Evolutionary conservation across 2,113 vertebrate species (phyloP).

Genomic region (Rhinogobius similis): DNA sequence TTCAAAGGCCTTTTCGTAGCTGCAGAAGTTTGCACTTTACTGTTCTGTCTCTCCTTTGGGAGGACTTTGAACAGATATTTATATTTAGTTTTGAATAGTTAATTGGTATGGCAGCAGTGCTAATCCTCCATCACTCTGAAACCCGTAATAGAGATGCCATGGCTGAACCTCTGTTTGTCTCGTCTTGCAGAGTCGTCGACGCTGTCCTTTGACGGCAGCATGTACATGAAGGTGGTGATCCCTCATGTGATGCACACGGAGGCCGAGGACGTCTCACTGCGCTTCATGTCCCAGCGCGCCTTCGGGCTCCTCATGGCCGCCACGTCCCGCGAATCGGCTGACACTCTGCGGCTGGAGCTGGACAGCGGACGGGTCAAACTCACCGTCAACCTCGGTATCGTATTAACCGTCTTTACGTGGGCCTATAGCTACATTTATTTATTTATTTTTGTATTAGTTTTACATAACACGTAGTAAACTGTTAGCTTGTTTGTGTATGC

Average conservation of each 20-base stretch:
- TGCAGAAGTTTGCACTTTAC: no score
- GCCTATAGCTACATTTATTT: slow-evolving; percentile 24
- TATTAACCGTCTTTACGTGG: slow-evolving; percentile 70
- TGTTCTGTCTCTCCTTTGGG: not conserved
- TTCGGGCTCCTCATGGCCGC: slow-evolving; percentile 94
- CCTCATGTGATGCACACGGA: slow-evolving; percentile 93
- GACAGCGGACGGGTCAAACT: slow-evolving; percentile 94
- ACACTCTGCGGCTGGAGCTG: slow-evolving; percentile 92
- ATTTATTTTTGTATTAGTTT: slow-evolving; percentile 19
- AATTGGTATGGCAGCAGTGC: not conserved
- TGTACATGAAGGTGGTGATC: slow-evolving; percentile 98
- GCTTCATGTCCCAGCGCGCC: slow-evolving; percentile 95
- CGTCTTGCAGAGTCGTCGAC: slow-evolving; percentile 88
- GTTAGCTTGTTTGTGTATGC: slow-evolving; percentile 70
- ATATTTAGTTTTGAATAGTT: not conserved
- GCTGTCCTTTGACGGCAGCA: slow-evolving; percentile 94
- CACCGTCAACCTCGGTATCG: slow-evolving; percentile 98
- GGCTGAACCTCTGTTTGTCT: not conserved
- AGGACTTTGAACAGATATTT: no score
- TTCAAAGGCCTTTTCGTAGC: no score
- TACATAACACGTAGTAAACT: slow-evolving; percentile 52
- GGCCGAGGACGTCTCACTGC: slow-evolving; percentile 95
- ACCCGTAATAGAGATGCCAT: no score
- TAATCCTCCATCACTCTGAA: not conserved
- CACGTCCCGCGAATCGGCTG: slow-evolving; percentile 91